Percentiles rank a stretch among this genome's conserved stretches.
Conservation (phyloP, 2,888 invertebrate genomes). For the Eucera pruinosa region DNA sequence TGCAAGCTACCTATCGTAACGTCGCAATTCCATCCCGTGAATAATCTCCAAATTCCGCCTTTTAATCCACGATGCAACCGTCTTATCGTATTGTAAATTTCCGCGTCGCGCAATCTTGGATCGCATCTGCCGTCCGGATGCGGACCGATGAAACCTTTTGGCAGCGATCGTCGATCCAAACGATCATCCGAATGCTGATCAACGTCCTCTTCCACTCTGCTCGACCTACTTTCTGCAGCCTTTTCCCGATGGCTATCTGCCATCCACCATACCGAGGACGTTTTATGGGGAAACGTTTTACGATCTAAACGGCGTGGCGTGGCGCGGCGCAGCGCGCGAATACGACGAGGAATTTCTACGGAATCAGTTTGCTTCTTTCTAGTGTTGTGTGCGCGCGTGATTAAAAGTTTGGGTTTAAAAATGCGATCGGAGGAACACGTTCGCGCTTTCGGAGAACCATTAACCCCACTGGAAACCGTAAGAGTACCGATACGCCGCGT, state of each 20-base stretch:
- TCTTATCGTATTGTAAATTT: background rate
- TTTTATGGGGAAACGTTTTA: conserved; percentile 67
- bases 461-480: too few relatives aligned
- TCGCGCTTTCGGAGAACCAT: too few relatives aligned
- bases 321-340: conserved; percentile 7
- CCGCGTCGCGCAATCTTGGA: conserved; percentile 23
- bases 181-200: conserved; percentile 49
- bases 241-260: conserved; percentile 48
- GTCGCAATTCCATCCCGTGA: conserved; percentile 16
- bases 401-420: too few relatives aligned
- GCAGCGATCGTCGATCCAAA: conserved; percentile 47
- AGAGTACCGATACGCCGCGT: too few relatives aligned
- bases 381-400: too few relatives aligned
- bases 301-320: too few relatives aligned
- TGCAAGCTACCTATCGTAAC: too few relatives aligned
- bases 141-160: conserved; percentile 34
- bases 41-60: conserved; percentile 10
- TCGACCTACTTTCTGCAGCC: conserved; percentile 51
- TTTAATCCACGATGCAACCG: conserved; percentile 5
- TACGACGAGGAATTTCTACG: background rate
- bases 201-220: conserved; percentile 41
- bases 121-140: background rate
- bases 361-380: background rate
- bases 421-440: too few relatives aligned
- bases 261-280: conserved; percentile 48